phyloP scores from a whole-genome alignment of 2,113 vertebrate species.

The Litocranius walleri region DNA sequence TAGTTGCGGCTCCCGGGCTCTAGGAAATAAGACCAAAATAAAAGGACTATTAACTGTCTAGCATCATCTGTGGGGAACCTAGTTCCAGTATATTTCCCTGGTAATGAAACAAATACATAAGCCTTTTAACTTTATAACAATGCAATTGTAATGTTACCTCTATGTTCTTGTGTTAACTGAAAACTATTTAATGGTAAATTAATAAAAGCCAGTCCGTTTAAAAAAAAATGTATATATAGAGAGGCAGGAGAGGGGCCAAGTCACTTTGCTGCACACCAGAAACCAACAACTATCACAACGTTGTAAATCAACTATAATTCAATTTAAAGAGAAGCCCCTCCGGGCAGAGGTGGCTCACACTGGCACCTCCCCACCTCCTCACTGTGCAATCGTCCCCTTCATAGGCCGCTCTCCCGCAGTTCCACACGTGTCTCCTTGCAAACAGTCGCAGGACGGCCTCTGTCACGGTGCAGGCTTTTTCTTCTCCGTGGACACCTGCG shows the following conservation, averaged over 20 bases:
- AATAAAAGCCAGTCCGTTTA: no score
- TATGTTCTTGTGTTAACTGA: no score
- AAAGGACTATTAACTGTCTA: no score
- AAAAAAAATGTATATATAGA: no score
- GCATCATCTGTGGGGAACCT: no score
- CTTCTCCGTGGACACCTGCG: not conserved
- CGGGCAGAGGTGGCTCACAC: not conserved
- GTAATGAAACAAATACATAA: no score
- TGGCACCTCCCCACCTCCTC: not conserved
- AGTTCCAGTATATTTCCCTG: no score
- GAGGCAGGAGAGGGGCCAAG: not conserved
- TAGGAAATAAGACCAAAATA: no score
- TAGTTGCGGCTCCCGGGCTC: not conserved
- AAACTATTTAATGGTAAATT: no score
- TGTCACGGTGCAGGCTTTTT: not conserved
- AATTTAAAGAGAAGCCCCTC: no score
- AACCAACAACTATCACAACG: not conserved
- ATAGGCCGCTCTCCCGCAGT: not conserved
- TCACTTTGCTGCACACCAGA: not conserved
- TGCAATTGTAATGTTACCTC: no score
- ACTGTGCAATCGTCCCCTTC: not conserved
- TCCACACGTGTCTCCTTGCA: rapidly evolving
- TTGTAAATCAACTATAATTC: not conserved
- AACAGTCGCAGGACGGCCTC: not conserved
- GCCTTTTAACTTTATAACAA: no score